Conservation (phyloP, 2,113 vertebrate genomes). For the Dicerorhinus sumatrensis region DNA sequence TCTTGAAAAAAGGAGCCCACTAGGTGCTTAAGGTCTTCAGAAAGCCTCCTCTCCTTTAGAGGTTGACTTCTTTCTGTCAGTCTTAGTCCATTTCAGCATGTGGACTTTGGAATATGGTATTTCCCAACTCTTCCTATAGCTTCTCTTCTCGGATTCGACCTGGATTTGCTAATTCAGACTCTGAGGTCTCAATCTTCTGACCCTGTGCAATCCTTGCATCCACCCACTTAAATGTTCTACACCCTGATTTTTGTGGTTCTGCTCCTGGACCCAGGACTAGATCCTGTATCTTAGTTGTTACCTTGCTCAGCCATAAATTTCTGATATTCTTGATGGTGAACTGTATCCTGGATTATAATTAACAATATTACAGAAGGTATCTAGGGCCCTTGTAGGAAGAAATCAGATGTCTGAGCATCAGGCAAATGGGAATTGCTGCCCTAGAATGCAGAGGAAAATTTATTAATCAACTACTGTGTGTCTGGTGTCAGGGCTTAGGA, state of each 20-base stretch:
- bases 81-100: background rate
- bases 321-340: background rate
- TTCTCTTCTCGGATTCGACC: background rate
- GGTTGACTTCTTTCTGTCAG: background rate
- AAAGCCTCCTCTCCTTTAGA: background rate
- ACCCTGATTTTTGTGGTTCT: background rate
- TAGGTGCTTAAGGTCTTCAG: background rate
- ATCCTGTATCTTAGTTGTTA: background rate
- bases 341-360: background rate
- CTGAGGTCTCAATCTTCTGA: background rate
- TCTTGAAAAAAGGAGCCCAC: background rate
- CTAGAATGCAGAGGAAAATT: background rate
- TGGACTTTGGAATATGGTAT: background rate
- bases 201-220: background rate
- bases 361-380: background rate
- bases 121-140: background rate
- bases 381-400: background rate
- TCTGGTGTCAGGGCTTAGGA: background rate
- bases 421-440: background rate
- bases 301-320: background rate
- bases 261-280: background rate
- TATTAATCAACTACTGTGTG: background rate
- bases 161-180: background rate
- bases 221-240: background rate
- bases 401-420: background rate